Base-by-base conservation (phyloP, 1,140 invertebrate genomes). In the Aplysia californica region DNA sequence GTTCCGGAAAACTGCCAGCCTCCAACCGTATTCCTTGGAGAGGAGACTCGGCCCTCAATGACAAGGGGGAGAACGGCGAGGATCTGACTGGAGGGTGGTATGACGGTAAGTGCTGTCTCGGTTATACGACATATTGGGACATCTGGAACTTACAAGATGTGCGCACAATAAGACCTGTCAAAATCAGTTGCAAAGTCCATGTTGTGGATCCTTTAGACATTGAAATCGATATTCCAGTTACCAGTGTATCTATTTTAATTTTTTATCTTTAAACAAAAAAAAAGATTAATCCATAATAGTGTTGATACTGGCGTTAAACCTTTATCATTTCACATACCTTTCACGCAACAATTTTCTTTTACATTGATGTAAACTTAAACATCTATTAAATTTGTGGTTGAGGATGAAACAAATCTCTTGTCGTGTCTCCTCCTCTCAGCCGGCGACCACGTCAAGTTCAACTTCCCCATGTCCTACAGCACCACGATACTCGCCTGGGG, bases 361-460 rank as follows among this genome's bases (percentile, higher is more conserved):
- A n/a, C n/a, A n/a, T n/a, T n/a, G n/a, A n/a, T n/a, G n/a, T n/a
- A n/a, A n/a, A n/a, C n/a, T n/a, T n/a, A n/a, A n/a, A n/a, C n/a
- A n/a, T n/a, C n/a, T n/a, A n/a, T n/a, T n/a, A n/a, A n/a, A n/a
- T n/a, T n/a, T n/a, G n/a, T n/a, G n/a, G n/a, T n/a, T n/a, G n/a
- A n/a, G n/a, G n/a, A n/a, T n/a, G n/a, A n/a, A n/a, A n/a, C n/a
- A n/a, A n/a, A n/a, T n/a, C n/a, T n/a, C n/a, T n/a, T n/a, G n/a
- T n/a, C n/a, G n/a, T n/a, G n/a, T n/a, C n/a, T n/a, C 35, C 56
- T 64, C 23, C 76, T 87, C 87, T 72, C 79, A 94, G 93, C 92
- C 77, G 92, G 92, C 23, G 93, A 94, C 81, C 92, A 91, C 78
- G 93, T 94, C 0, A 94, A 94, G 84, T 93, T 93, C 80, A 91